These are phyloP conservation scores for Dendropsophus ebraccatus DNA, from an alignment of 2,113 vertebrate species.

Conservation along the genomic window DNA sequence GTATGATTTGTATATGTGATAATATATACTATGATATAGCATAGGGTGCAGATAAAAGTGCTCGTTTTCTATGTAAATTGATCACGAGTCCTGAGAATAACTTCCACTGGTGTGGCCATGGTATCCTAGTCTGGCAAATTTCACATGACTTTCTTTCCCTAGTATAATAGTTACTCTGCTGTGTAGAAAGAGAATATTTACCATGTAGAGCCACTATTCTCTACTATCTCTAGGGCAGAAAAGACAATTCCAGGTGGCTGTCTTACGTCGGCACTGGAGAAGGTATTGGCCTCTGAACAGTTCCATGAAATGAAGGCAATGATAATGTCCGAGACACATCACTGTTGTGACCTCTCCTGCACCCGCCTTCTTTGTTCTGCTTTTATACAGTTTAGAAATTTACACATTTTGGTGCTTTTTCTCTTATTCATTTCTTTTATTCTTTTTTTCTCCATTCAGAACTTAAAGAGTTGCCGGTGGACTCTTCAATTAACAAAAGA, in stretches of 20 bases:
- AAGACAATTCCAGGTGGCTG: neutral
- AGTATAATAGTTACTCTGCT: neutral
- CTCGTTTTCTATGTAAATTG: neutral
- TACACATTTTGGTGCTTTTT: neutral
- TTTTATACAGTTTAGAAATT: neutral
- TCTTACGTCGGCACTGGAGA: neutral
- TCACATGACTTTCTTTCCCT: neutral
- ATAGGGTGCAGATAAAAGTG: too few species aligned
- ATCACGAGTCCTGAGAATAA: neutral
- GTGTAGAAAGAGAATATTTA: neutral
- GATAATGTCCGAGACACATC: neutral
- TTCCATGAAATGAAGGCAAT: neutral
- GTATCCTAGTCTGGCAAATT: neutral
- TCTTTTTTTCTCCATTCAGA: conserved; percentile 67
- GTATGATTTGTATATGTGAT: neutral
- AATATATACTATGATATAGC: too few species aligned
- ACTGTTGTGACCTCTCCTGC: neutral
- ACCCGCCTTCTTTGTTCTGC: neutral
- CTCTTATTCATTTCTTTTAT: conserved; percentile 42
- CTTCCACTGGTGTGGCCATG: neutral
- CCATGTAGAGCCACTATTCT: neutral
- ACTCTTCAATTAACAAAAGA: conserved; percentile 63
- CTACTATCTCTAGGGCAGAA: neutral
- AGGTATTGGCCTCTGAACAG: neutral
- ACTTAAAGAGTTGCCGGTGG: conserved; percentile 69